These are phyloP conservation scores for Hyposoter dolosus DNA, from an alignment of 2,888 invertebrate species.

Conservation along the genomic window DNA sequence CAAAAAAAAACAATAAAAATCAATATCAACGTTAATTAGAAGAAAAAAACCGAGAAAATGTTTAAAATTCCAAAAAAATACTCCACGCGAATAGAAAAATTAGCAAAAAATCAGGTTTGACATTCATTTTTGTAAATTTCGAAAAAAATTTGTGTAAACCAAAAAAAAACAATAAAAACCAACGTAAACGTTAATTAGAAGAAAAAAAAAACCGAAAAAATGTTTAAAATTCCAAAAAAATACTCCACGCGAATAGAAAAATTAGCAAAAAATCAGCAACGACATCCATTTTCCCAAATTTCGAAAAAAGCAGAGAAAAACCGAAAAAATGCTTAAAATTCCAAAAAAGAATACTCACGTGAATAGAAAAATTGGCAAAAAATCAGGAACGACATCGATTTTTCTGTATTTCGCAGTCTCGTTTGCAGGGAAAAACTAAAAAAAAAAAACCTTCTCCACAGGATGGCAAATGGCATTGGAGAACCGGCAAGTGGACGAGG, in stretches of 20 bases:
- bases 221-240: too few species aligned
- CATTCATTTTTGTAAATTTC: not conserved
- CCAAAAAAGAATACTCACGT: too few species aligned
- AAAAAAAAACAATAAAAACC: not conserved
- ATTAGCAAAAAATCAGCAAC: not conserved
- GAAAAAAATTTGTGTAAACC: not conserved
- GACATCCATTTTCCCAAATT: not conserved
- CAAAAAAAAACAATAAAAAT: not conserved
- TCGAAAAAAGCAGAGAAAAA: not conserved
- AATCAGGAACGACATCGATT: not conserved
- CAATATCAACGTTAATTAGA: not conserved
- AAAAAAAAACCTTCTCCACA: conserved; percentile 74
- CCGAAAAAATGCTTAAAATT: too few species aligned
- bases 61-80: too few species aligned
- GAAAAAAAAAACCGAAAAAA: too few species aligned
- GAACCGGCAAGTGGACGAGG: conserved; percentile 82
- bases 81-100: not conserved
- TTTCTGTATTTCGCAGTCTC: not conserved
- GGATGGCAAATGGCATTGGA: conserved; percentile 87
- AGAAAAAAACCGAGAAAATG: too few species aligned
- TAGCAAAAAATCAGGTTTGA: not conserved
- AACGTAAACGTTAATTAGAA: not conserved
- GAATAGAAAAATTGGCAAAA: too few species aligned
- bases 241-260: too few species aligned
- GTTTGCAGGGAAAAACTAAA: too few species aligned